These are phyloP conservation scores for Brienomyrus brachyistius DNA, from an alignment of 2,113 vertebrate species.

Conservation along the genomic window DNA sequence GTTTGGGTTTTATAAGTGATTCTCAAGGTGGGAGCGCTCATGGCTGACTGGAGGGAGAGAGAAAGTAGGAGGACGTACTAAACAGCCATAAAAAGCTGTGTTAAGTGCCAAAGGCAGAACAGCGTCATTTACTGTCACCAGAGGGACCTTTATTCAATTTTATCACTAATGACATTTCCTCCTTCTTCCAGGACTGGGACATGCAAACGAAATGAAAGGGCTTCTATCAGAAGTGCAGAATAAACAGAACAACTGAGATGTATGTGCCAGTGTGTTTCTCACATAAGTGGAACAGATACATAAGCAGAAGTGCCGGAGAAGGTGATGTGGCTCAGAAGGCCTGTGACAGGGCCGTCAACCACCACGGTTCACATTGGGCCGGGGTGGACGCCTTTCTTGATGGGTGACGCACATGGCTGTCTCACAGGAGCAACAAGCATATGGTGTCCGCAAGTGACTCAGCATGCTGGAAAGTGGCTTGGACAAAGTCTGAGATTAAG, in stretches of 20 bases:
- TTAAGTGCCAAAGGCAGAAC: background rate
- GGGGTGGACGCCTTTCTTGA: background rate
- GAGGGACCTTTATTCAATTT: conserved; percentile 25
- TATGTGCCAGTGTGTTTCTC: background rate
- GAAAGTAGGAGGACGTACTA: conserved; percentile 15
- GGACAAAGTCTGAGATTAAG: background rate
- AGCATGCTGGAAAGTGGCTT: background rate
- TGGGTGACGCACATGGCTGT: background rate
- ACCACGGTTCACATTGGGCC: background rate
- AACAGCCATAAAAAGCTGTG: background rate
- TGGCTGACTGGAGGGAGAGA: background rate
- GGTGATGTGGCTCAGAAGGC: background rate
- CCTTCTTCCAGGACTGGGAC: conserved; percentile 3
- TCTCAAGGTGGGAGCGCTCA: background rate
- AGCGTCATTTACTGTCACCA: conserved; percentile 20
- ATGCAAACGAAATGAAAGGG: background rate
- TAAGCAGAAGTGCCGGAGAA: no score
- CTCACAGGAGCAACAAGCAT: background rate
- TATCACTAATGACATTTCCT: conserved; percentile 34
- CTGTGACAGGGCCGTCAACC: background rate
- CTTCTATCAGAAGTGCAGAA: no score
- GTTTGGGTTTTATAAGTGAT: background rate
- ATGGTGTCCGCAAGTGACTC: background rate
- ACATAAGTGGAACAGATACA: background rate
- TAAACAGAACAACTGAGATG: background rate